Conservation (phyloP, 2,888 invertebrate genomes). For the Teinopalpus imperialis region DNA sequence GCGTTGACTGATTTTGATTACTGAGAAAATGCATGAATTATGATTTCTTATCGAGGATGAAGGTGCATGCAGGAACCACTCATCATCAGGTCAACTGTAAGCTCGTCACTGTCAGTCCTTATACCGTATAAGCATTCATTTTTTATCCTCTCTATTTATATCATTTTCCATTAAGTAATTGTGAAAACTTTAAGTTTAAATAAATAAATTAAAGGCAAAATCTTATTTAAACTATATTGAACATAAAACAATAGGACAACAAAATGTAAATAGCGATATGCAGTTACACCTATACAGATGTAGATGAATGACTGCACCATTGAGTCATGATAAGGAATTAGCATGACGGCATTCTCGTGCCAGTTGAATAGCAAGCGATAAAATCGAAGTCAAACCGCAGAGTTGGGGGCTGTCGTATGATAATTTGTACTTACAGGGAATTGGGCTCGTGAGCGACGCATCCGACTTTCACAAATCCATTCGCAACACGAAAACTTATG, state of each 20-base stretch:
- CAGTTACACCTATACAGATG: constrained; percentile 4
- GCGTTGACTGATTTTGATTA: no score
- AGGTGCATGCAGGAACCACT: no score
- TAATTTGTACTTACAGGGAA: constrained; percentile 23
- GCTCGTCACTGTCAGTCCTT: no score
- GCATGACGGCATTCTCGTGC: constrained; percentile 33
- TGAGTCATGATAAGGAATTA: constrained; percentile 36
- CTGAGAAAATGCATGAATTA: no score
- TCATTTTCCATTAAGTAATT: no score
- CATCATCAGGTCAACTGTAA: no score
- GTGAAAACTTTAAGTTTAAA: not conserved
- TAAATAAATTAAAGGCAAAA: no score
- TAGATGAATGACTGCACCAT: constrained; percentile 11
- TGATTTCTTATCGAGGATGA: no score
- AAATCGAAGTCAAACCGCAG: constrained; percentile 30
- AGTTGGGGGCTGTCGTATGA: constrained; percentile 16
- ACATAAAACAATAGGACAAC: not conserved
- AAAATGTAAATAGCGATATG: not conserved
- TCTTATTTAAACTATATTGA: no score
- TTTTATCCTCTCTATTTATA: no score
- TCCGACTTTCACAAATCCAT: constrained; percentile 28
- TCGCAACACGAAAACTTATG: constrained; percentile 21
- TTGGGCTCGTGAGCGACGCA: constrained; percentile 22
- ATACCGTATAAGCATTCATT: no score
- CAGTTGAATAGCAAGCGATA: constrained; percentile 35